Conservation (phyloP, 1,140 invertebrate species). For the Nixonia krombeini region DNA sequence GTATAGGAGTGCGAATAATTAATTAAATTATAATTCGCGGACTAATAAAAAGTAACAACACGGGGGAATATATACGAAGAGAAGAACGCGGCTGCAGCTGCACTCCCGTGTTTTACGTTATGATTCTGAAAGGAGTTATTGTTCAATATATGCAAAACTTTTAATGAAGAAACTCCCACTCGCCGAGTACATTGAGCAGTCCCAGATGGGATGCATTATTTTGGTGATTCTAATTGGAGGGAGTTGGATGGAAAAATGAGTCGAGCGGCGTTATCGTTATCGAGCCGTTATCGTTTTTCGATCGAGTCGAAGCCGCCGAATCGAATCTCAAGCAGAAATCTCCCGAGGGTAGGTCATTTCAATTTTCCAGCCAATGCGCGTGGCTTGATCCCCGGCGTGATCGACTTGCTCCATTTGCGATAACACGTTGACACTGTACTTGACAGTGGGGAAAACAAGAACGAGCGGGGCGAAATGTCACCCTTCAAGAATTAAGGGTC, state of each 20-base stretch:
- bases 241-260: no score
- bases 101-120: not conserved
- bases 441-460: no score
- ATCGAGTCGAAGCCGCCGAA: conserved; percentile 42
- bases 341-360: conserved; percentile 53
- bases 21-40: conserved; percentile 1
- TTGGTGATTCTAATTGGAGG: no score
- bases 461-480: no score
- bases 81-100: not conserved
- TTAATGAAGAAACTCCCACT: not conserved
- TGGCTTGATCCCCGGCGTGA: conserved; percentile 46
- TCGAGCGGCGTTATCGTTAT: no score
- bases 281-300: conserved; percentile 42
- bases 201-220: no score
- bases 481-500: no score
- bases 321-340: conserved; percentile 48
- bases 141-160: not conserved
- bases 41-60: conserved; percentile 1
- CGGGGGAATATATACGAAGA: not conserved
- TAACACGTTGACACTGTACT: no score
- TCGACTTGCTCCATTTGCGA: conserved; percentile 32
- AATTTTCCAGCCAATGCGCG: conserved; percentile 51
- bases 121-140: not conserved
- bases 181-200: no score
- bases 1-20: conserved; percentile 1